Evolutionary conservation across 2,113 vertebrate species (phyloP).

Genomic region (Salminus brasiliensis): DNA sequence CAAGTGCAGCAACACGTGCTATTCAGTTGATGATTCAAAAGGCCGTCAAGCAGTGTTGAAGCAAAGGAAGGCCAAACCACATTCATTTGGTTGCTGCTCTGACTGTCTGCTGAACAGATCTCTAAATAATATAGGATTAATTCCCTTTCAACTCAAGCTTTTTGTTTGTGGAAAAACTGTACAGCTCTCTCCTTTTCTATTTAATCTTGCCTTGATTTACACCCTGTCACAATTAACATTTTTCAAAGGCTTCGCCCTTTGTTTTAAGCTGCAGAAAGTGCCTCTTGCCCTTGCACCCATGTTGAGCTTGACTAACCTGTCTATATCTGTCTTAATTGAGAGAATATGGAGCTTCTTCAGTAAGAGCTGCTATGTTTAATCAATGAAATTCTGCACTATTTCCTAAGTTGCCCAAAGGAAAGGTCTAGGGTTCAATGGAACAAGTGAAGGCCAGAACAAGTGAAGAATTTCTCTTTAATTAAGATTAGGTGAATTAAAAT

Average conservation of each 20-base stretch:
- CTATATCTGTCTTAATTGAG: slow-evolving; percentile 17
- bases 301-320: slow-evolving; percentile 42
- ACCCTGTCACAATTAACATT: not conserved
- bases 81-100: slow-evolving; percentile 65
- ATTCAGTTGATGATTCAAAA: slow-evolving; percentile 69
- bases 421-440: not conserved
- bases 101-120: slow-evolving; percentile 54
- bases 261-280: slow-evolving; percentile 22
- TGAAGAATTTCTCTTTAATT: slow-evolving; percentile 8
- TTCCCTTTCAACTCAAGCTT: slow-evolving; percentile 54
- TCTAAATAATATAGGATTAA: slow-evolving; percentile 58
- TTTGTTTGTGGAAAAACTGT: slow-evolving; percentile 43
- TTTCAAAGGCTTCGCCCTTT: slow-evolving; percentile 26
- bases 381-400: slow-evolving; percentile 1
- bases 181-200: slow-evolving; percentile 42
- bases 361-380: not conserved
- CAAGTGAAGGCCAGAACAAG: not conserved
- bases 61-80: slow-evolving; percentile 67
- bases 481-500: slow-evolving; percentile 2
- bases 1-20: slow-evolving; percentile 49
- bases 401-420: not conserved
- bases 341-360: not conserved
- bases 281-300: slow-evolving; percentile 13
- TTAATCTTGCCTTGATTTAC: slow-evolving; percentile 22
- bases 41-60: slow-evolving; percentile 43